phyloP scores from a whole-genome alignment of 2,888 invertebrate species.

The Parasteatoda lunata region DNA sequence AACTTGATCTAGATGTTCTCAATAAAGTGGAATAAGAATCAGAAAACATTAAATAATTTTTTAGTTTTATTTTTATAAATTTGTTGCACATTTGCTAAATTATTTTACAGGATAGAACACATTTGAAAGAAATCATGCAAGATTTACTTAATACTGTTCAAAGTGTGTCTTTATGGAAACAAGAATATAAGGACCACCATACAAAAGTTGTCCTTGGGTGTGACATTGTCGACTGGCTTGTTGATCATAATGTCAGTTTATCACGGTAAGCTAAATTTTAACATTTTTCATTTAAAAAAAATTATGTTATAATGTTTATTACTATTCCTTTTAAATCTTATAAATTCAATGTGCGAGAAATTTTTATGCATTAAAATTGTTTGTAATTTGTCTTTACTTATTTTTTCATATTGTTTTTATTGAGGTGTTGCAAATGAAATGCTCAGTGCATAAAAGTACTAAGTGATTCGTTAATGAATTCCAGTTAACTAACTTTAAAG shows the following conservation, averaged over 20 bases:
- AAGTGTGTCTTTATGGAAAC: conserved; percentile 54
- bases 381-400: too few relatives aligned
- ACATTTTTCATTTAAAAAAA: too few relatives aligned
- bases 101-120: conserved; percentile 24
- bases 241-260: conserved; percentile 84
- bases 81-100: background rate
- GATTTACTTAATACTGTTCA: conserved; percentile 47
- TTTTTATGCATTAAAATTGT: too few relatives aligned
- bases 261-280: conserved; percentile 78
- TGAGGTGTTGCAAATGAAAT: too few relatives aligned
- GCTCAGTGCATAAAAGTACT: too few relatives aligned
- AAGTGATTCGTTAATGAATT: too few relatives aligned
- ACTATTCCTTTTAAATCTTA: too few relatives aligned
- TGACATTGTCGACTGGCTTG: conserved; percentile 88
- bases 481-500: too few relatives aligned
- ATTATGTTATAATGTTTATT: too few relatives aligned
- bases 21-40: background rate
- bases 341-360: too few relatives aligned
- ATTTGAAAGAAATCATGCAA: conserved; percentile 46
- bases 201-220: conserved; percentile 74
- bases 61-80: background rate
- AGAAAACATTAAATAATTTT: background rate
- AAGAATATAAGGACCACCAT: conserved; percentile 58
- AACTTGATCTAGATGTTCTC: too few relatives aligned
- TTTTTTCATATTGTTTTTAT: too few relatives aligned